These are phyloP conservation scores for Apogon talboti DNA, from an alignment of 2,797 vertebrate genomes.

Conservation along the genomic window DNA sequence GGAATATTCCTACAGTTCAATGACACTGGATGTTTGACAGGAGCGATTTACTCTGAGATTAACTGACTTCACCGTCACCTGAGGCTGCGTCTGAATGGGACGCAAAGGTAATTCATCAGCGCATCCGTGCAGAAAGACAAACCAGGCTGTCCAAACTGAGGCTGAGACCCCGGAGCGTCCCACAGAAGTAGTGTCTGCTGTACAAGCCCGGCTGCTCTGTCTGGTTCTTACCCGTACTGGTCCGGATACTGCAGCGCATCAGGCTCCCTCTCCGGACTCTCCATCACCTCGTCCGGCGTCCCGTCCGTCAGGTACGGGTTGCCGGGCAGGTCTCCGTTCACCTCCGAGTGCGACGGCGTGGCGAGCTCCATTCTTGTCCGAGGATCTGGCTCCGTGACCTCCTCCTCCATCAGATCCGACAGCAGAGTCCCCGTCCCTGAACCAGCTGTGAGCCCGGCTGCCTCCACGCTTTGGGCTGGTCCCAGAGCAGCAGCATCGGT, in stretches of 20 bases:
- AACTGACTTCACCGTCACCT: too few species aligned
- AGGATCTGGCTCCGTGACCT: constrained; percentile 75
- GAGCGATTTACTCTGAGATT: too few species aligned
- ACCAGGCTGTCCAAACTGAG: constrained; percentile 19
- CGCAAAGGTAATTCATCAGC: constrained; percentile 18
- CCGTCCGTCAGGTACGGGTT: constrained; percentile 67
- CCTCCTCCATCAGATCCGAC: constrained; percentile 83
- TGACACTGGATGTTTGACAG: too few species aligned
- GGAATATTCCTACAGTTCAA: too few species aligned
- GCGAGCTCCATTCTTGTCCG: constrained; percentile 51
- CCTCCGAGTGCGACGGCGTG: constrained; percentile 53
- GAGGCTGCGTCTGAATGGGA: constrained; percentile 3
- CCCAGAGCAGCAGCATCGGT: constrained; percentile 79
- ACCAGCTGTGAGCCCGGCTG: constrained; percentile 66
- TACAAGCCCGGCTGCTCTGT: too few species aligned
- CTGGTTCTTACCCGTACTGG: constrained; percentile 79
- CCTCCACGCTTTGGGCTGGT: constrained; percentile 70
- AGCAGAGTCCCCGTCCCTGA: constrained; percentile 60
- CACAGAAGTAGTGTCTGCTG: constrained; percentile 14
- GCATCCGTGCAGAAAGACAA: constrained; percentile 10
- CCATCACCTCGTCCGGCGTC: constrained; percentile 44
- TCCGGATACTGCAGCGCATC: constrained; percentile 72
- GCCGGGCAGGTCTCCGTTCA: constrained; percentile 74
- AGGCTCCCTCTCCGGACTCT: constrained; percentile 67
- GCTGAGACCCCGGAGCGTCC: constrained; percentile 31